Evolutionary conservation across 2,113 vertebrate species (phyloP).

Genomic region (Nothobranchius kuhntae): DNA sequence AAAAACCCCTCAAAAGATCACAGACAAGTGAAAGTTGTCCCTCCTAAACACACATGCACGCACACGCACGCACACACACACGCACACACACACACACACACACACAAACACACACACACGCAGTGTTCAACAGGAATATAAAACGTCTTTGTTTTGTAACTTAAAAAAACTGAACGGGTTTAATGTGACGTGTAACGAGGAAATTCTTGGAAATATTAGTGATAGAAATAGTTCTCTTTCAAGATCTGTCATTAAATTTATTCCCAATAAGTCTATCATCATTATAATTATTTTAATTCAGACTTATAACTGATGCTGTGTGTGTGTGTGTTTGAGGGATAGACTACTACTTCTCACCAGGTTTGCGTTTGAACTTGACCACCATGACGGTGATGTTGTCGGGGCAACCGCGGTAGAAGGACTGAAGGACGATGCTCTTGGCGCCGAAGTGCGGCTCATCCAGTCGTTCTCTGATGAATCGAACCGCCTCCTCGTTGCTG

Average conservation of each 20-base stretch:
- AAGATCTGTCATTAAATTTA: background rate
- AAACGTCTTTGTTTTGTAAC: conserved; percentile 26
- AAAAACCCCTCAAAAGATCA: background rate
- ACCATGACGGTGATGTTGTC: conserved; percentile 99
- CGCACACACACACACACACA: background rate
- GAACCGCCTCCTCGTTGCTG: conserved; percentile 97
- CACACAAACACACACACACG: conserved; percentile 9
- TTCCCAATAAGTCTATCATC: conserved; percentile 18
- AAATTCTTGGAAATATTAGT: conserved; percentile 44
- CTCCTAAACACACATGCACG: background rate
- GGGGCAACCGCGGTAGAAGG: conserved; percentile 96
- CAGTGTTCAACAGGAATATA: conserved; percentile 15
- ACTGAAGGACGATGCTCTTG: conserved; percentile 97
- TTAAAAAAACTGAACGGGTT: conserved; percentile 6
- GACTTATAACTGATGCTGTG: conserved; percentile 44
- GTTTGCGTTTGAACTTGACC: conserved; percentile 94
- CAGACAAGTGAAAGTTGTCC: background rate
- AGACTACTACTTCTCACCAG: conserved; percentile 80
- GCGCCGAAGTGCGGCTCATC: conserved; percentile 97
- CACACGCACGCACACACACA: background rate
- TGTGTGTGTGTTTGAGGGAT: background rate
- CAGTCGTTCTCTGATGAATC: conserved; percentile 95
- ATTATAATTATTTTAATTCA: conserved; percentile 31
- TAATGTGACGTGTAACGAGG: conserved; percentile 9
- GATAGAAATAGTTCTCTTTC: conserved; percentile 63